Evolutionary conservation across 2,888 invertebrate species (phyloP).

Genomic region (Epinotia ramella): DNA sequence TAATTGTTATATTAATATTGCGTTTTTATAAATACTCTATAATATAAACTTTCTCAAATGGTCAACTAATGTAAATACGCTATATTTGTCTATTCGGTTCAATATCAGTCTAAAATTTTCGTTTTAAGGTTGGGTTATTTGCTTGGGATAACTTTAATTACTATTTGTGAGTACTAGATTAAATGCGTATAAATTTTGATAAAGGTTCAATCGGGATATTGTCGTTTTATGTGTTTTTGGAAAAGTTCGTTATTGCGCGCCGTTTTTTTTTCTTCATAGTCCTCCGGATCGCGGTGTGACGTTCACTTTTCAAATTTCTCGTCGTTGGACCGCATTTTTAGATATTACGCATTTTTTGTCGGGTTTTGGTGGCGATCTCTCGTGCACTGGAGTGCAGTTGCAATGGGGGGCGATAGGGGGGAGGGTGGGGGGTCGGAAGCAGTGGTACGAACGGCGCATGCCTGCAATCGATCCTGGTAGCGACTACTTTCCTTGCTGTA

Average conservation of each 20-base stretch:
- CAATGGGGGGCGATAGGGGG: constrained; percentile 62
- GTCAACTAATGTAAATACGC: constrained; percentile 85
- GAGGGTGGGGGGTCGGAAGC: constrained; percentile 63
- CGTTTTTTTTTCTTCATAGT: constrained; percentile 84
- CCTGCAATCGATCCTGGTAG: constrained; percentile 79
- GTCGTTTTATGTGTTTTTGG: constrained; percentile 46
- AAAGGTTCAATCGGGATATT: constrained; percentile 53
- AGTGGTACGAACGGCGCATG: constrained; percentile 70
- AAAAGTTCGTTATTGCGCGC: constrained; percentile 56
- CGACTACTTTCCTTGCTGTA: constrained; percentile 64
- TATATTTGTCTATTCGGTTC: constrained; percentile 77
- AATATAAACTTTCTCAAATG: constrained; percentile 84
- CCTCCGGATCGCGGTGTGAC: constrained; percentile 50
- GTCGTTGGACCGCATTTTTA: constrained; percentile 25
- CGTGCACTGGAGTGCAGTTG: constrained; percentile 84
- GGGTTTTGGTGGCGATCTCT: constrained; percentile 66
- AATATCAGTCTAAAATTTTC: constrained; percentile 85
- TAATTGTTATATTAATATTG: constrained; percentile 61
- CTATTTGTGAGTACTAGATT: constrained; percentile 46
- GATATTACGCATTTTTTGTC: constrained; percentile 49
- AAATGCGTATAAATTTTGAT: constrained; percentile 57
- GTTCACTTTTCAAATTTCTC: constrained; percentile 32
- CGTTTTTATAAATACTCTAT: constrained; percentile 59
- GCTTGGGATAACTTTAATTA: constrained; percentile 68
- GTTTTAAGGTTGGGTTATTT: constrained; percentile 81